These are phyloP conservation scores for Trichacis sp. DNA, from an alignment of 2,888 invertebrate species.

Conservation along the genomic window DNA sequence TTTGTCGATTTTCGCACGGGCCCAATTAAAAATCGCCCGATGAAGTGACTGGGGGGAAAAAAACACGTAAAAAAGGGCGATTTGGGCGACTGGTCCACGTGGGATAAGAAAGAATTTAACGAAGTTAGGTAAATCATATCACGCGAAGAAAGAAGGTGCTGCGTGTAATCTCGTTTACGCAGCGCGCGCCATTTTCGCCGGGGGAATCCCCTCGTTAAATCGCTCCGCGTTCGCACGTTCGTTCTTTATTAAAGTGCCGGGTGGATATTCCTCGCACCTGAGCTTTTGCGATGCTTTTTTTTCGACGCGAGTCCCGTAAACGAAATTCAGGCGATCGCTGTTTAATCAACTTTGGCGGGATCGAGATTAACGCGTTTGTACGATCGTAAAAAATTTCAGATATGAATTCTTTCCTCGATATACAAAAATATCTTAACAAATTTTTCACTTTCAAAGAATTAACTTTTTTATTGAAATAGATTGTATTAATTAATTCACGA, in stretches of 20 bases:
- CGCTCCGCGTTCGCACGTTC: conserved; percentile 51
- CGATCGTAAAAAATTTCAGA: no score
- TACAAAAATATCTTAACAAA: no score
- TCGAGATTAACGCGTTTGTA: no score
- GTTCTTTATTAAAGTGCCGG: conserved; percentile 56
- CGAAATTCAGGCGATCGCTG: conserved; percentile 24
- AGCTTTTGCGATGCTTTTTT: conserved; percentile 23
- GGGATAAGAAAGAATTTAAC: conserved; percentile 5
- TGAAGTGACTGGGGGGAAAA: no score
- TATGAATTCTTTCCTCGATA: no score
- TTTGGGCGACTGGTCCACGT: no score
- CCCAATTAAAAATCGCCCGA: no score
- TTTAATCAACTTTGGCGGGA: conserved; percentile 28
- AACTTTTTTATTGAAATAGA: no score
- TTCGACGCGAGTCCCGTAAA: conserved; percentile 13
- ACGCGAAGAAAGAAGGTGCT: conserved; percentile 50
- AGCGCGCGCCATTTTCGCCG: conserved; percentile 46
- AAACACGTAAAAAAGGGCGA: conserved; percentile 5
- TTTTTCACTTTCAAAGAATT: no score
- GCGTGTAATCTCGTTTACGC: conserved; percentile 62
- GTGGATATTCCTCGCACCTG: conserved; percentile 36
- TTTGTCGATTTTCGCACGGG: neutral
- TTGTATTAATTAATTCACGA: no score
- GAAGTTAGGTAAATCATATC: conserved; percentile 26
- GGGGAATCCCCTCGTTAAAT: conserved; percentile 58